phyloP scores from a whole-genome alignment of 2,888 invertebrate species.

The Mayetiola destructor region DNA sequence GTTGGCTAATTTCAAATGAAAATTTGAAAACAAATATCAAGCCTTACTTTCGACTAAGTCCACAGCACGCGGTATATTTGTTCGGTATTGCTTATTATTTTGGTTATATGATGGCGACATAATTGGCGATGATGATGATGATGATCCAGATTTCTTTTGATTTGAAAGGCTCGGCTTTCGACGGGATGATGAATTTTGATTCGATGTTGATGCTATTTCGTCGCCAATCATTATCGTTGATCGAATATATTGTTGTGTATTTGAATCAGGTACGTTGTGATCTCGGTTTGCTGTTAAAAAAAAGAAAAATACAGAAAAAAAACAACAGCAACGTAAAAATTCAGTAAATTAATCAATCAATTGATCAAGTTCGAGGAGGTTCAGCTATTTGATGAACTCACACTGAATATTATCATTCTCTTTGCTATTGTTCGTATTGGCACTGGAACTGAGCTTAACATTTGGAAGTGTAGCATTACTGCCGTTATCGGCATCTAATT shows the following conservation, averaged over 20 bases:
- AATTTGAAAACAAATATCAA: background rate
- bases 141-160: background rate
- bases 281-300: background rate
- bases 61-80: background rate
- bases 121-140: conserved; percentile 10
- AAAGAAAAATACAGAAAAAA: background rate
- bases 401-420: background rate
- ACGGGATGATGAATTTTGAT: background rate
- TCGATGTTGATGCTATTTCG: background rate
- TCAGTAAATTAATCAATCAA: background rate
- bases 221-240: conserved; percentile 5
- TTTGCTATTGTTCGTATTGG: conserved; percentile 1
- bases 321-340: background rate
- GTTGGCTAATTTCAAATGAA: background rate
- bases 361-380: background rate
- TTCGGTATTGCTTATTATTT: background rate
- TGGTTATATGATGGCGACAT: conserved; percentile 12
- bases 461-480: background rate
- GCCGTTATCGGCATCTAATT: background rate
- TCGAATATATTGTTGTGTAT: conserved; percentile 3
- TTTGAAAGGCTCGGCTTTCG: background rate
- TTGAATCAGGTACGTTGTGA: conserved; percentile 11
- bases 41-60: background rate
- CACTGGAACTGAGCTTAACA: background rate
- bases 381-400: background rate